Conservation (phyloP, 2,888 invertebrate genomes). For the Spisula subtruncata region DNA sequence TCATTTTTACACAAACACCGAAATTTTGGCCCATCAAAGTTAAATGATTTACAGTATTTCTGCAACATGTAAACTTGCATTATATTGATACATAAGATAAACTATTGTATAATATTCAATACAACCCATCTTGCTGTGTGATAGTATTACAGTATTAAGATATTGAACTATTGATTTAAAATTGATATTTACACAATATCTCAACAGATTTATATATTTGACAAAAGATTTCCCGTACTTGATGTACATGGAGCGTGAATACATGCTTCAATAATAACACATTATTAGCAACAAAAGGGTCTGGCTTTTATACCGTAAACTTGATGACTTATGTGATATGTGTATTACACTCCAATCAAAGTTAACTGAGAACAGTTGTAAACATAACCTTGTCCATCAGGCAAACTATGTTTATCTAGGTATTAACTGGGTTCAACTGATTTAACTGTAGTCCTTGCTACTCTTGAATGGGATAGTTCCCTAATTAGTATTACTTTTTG, state of each 20-base stretch:
- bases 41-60: not conserved
- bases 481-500: too few species aligned
- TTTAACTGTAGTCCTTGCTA: too few species aligned
- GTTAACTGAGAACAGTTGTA: too few species aligned
- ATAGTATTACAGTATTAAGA: constrained; percentile 11
- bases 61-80: not conserved
- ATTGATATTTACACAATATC: constrained; percentile 21
- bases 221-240: not conserved
- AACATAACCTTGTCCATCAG: too few species aligned
- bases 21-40: too few species aligned
- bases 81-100: constrained; percentile 16
- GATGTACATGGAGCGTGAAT: constrained; percentile 3
- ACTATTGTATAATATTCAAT: not conserved
- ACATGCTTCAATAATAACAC: constrained; percentile 1
- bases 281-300: constrained; percentile 21
- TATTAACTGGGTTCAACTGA: too few species aligned
- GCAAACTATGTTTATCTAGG: too few species aligned
- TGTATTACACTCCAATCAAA: not conserved
- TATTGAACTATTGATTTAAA: constrained; percentile 22
- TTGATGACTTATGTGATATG: not conserved
- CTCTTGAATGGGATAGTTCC: too few species aligned
- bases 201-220: not conserved
- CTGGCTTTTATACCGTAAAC: not conserved
- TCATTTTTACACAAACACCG: too few species aligned
- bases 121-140: not conserved